Evolutionary conservation across 2,113 vertebrate genomes (phyloP).

Genomic region (Campylomormyrus tamandua): DNA sequence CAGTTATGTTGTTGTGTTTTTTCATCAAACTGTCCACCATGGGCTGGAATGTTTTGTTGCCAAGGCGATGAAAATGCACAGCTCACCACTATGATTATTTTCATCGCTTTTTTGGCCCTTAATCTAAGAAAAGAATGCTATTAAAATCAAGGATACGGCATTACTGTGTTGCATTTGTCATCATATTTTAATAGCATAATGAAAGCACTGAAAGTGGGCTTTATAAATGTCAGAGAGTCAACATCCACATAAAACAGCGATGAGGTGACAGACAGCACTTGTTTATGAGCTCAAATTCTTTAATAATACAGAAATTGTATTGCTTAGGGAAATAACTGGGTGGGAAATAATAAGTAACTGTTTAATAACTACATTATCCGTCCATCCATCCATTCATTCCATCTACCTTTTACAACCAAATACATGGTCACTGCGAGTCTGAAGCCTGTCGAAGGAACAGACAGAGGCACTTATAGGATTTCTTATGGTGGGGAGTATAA

Average conservation of each 20-base stretch:
- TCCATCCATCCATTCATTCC: not conserved
- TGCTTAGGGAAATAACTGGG: not conserved
- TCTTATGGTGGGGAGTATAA: not conserved
- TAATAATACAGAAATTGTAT: not conserved
- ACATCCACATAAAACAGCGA: not conserved
- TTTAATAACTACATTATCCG: not conserved
- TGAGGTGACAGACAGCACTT: not conserved
- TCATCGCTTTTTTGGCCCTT: not conserved
- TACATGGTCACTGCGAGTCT: not conserved
- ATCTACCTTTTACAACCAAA: not conserved
- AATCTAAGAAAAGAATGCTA: not conserved
- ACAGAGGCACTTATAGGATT: not conserved
- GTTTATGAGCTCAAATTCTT: not conserved
- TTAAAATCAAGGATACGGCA: not conserved
- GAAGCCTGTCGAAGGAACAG: not conserved
- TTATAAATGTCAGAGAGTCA: not conserved
- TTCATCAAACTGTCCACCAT: not conserved
- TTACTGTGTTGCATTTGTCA: not conserved
- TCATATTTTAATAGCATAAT: not conserved
- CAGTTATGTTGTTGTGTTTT: not conserved
- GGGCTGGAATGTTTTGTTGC: not conserved
- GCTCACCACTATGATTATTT: not conserved
- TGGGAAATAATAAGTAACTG: not conserved
- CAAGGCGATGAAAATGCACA: not conserved
- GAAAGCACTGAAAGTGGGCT: not conserved